Percentiles rank a stretch among this genome's conserved stretches.
phyloP scores from a whole-genome alignment of 1,140 invertebrate genomes.

The Pachypeltis micranthus region DNA sequence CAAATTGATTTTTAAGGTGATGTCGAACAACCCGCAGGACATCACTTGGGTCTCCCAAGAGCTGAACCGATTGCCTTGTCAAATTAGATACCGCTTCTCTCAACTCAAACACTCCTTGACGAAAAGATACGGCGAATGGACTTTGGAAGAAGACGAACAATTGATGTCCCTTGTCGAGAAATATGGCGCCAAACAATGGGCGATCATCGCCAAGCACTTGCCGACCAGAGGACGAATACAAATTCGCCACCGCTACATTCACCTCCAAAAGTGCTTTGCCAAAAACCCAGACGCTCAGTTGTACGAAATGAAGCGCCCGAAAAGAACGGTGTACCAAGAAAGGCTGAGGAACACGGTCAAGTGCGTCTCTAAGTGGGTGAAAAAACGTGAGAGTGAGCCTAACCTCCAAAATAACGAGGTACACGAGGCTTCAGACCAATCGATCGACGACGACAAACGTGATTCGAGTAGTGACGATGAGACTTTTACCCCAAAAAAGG shows the following conservation, averaged over 20 bases:
- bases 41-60: not conserved
- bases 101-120: not conserved
- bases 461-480: too few relatives aligned
- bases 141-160: slow-evolving; percentile 15
- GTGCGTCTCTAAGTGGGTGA: not conserved
- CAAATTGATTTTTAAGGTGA: not conserved
- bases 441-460: too few relatives aligned
- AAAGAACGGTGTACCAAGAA: not conserved
- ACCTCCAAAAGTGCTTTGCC: not conserved
- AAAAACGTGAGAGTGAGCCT: too few relatives aligned
- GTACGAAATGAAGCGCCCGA: not conserved
- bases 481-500: too few relatives aligned
- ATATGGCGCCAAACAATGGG: slow-evolving; percentile 10
- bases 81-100: slow-evolving; percentile 4
- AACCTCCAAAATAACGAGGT: too few relatives aligned
- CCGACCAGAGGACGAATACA: slow-evolving; percentile 10
- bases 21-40: not conserved
- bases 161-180: slow-evolving; percentile 7
- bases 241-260: slow-evolving; percentile 9
- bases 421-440: too few relatives aligned
- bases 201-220: slow-evolving; percentile 6
- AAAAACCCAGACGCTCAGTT: not conserved
- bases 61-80: slow-evolving; percentile 10
- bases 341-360: not conserved
- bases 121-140: not conserved